These are phyloP conservation scores for Momotus momota DNA, from an alignment of 2,797 vertebrate genomes.

Conservation along the genomic window DNA sequence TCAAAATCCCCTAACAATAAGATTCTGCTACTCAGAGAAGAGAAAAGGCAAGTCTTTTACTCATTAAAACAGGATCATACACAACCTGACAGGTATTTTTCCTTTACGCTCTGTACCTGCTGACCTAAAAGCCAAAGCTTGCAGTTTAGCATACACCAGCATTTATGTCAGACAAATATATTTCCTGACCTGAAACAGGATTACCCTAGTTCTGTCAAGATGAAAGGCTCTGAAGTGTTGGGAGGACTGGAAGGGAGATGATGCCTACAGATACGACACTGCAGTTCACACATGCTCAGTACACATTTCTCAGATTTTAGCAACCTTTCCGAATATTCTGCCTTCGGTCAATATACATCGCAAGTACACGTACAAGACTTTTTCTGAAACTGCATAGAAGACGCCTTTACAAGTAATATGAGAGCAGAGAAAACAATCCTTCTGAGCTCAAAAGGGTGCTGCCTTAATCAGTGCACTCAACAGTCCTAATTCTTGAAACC, in stretches of 20 bases:
- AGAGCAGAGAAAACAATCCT: neutral
- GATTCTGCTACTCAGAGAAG: neutral
- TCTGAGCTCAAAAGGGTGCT: neutral
- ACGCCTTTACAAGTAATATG: neutral
- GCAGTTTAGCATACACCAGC: slow-evolving; percentile 38
- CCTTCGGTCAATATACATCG: neutral
- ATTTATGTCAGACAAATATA: slow-evolving; percentile 26
- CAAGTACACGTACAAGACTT: neutral
- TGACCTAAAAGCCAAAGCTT: slow-evolving; percentile 7
- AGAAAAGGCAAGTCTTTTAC: neutral
- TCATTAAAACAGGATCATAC: neutral
- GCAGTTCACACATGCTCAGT: neutral
- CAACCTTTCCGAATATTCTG: neutral
- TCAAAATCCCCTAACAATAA: neutral
- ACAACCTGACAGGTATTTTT: neutral
- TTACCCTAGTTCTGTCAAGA: slow-evolving; percentile 67
- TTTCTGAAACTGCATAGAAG: neutral
- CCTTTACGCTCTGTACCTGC: neutral
- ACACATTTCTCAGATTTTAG: neutral
- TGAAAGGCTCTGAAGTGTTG: slow-evolving; percentile 16
- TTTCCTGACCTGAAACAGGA: slow-evolving; percentile 54
- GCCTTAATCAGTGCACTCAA: neutral
- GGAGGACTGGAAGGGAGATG: neutral
- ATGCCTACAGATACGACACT: neutral
- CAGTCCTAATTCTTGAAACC: slow-evolving; percentile 19